Base-by-base conservation (phyloP, 2,888 invertebrate species). In the Melinopterus prodromus region DNA sequence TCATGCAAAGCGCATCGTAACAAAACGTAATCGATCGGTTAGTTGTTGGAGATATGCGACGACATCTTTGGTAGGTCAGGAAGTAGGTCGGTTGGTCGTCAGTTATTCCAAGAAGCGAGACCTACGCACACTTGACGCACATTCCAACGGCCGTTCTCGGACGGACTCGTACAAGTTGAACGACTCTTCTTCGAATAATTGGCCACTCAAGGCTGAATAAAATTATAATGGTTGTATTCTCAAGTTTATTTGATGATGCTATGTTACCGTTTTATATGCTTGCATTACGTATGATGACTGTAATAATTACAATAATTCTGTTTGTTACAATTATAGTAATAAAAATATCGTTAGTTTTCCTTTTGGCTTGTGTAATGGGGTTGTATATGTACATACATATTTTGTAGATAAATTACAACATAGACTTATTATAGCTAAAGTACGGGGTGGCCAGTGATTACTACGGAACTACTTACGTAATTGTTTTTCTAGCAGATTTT, bases 41-140 rank as follows among this genome's bases (percentile, higher is more conserved):
- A 12, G 53, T 53, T 53, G 53, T 53, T 53, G 53, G 53, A 53
- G 53, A 12, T 53, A 12, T 53, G 7, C 53, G 53, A 53, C 9
- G 53, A 53, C 53, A 12, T 53, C 53, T 53, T 53, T 53, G 53
- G 53, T 53, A 53, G 53, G 53, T 53, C 53, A 53, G 53, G 53
- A 53, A 53, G 53, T 53, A 53, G 53, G 53, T 53, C 53, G 53
- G 53, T 53, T 53, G 53, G 12, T 12, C 53, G 53, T 53, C 53
- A 53, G 53, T 53, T 53, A 7, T 53, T 53, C 53, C 53, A 12
- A 53, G 53, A 53, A 53, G 9, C 12, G 53, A 53, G 53, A 53
- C 53, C 53, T 53, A 53, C 53, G 53, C 53, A 53, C 53, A 53
- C 53, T 53, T 53, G 53, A 53, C 53, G 53, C 53, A 53, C 53